Percentiles rank a stretch among this genome's conserved stretches.
Conservation (phyloP, 2,888 invertebrate genomes). For the Watsonalla cultraria region DNA sequence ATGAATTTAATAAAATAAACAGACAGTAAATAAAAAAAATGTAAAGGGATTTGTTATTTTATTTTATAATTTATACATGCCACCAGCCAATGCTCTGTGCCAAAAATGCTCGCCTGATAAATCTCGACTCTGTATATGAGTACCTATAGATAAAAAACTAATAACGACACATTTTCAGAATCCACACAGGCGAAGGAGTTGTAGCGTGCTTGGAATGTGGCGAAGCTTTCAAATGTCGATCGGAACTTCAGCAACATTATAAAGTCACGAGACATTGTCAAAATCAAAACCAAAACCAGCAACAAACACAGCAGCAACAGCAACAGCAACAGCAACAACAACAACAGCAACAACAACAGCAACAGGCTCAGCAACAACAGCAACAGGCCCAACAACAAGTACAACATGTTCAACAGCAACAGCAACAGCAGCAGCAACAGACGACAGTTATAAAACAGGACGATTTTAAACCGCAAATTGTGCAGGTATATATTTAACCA, state of each 20-base stretch:
- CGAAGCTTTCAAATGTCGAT: constrained; percentile 85
- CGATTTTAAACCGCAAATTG: constrained; percentile 72
- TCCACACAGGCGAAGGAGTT: constrained; percentile 86
- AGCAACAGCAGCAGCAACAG: constrained; percentile 59
- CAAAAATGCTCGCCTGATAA: too few species aligned
- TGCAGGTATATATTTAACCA: constrained; percentile 57
- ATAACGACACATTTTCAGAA: constrained; percentile 49
- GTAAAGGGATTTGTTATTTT: too few species aligned
- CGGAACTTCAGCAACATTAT: constrained; percentile 83
- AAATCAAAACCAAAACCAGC: constrained; percentile 53
- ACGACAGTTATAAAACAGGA: constrained; percentile 74
- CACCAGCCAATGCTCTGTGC: too few species aligned
- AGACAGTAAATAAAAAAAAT: too few species aligned
- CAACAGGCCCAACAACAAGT: constrained; percentile 34
- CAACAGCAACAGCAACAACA: constrained; percentile 49
- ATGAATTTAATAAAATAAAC: too few species aligned
- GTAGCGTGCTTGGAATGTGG: constrained; percentile 87
- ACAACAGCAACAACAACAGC: constrained; percentile 50
- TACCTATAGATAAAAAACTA: too few species aligned
- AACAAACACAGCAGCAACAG: constrained; percentile 39
- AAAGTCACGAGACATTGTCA: constrained; percentile 76
- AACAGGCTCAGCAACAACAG: constrained; percentile 40
- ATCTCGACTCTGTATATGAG: too few species aligned
- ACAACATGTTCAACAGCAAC: constrained; percentile 43
- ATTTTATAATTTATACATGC: too few species aligned